Evolutionary conservation across 2,113 vertebrate genomes (phyloP).

Genomic region (Agelaius phoeniceus): DNA sequence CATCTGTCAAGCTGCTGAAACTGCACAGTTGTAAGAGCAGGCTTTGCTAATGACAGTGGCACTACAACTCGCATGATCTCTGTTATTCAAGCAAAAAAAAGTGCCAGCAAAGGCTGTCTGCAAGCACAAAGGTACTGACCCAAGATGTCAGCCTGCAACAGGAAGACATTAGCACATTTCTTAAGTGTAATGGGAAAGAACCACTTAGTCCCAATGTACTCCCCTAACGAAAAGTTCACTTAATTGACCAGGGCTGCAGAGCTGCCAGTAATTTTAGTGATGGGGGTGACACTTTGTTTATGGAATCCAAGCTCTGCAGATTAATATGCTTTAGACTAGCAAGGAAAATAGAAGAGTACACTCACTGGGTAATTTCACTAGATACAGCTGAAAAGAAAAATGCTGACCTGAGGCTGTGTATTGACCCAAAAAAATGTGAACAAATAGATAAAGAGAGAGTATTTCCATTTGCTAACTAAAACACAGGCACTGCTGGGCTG

Average conservation of each 20-base stretch:
- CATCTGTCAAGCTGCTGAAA: constrained; percentile 1
- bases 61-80: background rate
- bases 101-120: background rate
- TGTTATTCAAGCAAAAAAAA: background rate
- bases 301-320: background rate
- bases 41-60: background rate
- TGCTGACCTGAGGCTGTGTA: constrained; percentile 54
- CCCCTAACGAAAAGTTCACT: background rate
- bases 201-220: background rate
- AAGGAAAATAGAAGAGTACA: constrained; percentile 23
- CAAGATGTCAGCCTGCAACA: background rate
- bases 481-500: constrained; percentile 4
- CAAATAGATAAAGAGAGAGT: constrained; percentile 22
- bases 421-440: constrained; percentile 60
- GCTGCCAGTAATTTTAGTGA: constrained; percentile 17
- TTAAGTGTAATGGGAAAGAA: background rate
- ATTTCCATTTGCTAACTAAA: constrained; percentile 42
- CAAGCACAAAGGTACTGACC: background rate
- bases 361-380: constrained; percentile 26
- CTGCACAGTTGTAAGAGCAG: background rate
- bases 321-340: background rate
- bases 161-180: background rate
- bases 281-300: constrained; percentile 8
- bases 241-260: background rate
- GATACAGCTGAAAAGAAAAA: constrained; percentile 43